phyloP scores from a whole-genome alignment of 2,888 invertebrate genomes.

The Xestia rhomboidea region DNA sequence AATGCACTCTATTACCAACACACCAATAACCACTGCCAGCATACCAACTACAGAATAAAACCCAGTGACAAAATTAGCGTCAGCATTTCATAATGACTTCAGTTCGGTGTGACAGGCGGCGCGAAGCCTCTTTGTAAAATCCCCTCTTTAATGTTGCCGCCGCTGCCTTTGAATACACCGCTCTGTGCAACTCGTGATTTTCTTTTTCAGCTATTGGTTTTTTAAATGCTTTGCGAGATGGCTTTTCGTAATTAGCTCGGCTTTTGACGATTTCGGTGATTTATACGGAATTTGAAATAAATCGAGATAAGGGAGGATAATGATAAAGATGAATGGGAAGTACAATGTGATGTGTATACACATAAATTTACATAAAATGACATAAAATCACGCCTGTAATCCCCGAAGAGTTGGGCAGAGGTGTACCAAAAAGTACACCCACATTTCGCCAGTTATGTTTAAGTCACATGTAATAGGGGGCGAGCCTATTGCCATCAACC shows the following conservation, averaged over 20 bases:
- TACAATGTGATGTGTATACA: background rate
- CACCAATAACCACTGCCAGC: background rate
- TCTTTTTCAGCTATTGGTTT: constrained; percentile 60
- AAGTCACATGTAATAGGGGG: too few relatives aligned
- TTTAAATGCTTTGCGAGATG: constrained; percentile 60
- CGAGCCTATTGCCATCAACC: too few relatives aligned
- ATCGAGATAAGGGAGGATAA: background rate
- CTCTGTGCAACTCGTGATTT: constrained; percentile 61
- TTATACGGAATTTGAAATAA: background rate
- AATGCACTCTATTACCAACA: background rate
- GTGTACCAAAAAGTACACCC: too few relatives aligned
- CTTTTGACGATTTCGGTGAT: constrained; percentile 28
- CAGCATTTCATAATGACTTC: constrained; percentile 3
- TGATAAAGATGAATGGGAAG: background rate
- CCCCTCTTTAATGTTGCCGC: constrained; percentile 60
- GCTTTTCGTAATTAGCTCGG: constrained; percentile 53
- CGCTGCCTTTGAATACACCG: constrained; percentile 64
- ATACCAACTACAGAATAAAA: background rate
- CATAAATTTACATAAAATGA: too few relatives aligned
- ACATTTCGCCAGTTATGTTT: too few relatives aligned
- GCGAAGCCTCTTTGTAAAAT: constrained; percentile 59
- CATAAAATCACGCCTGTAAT: too few relatives aligned
- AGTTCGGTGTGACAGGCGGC: constrained; percentile 51
- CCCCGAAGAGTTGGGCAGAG: too few relatives aligned
- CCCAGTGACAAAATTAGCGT: background rate